Percentiles rank a stretch among this genome's conserved stretches.
Evolutionary conservation across 2,888 invertebrate species (phyloP).

Genomic region (Molanna angustata): DNA sequence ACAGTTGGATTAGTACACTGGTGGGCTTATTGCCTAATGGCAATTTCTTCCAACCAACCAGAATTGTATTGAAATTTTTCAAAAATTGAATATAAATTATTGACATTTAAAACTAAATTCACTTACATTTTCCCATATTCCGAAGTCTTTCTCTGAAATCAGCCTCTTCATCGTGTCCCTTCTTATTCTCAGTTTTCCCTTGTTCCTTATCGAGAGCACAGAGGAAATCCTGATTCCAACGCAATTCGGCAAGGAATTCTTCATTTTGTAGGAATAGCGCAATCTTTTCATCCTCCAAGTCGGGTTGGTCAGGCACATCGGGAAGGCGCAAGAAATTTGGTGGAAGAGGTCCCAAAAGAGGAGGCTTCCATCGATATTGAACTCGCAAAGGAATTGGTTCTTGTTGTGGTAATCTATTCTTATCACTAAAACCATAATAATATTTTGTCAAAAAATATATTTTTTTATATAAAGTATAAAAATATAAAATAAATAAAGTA

Average conservation of each 20-base stretch:
- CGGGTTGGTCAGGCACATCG: slow-evolving; percentile 39
- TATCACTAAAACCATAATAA: slow-evolving; percentile 3
- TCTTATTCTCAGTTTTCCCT: slow-evolving; percentile 44
- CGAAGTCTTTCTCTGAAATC: slow-evolving; percentile 74
- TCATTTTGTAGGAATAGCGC: slow-evolving; percentile 87
- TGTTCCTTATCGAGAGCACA: slow-evolving; percentile 77
- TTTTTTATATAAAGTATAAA: too few relatives aligned
- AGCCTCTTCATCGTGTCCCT: slow-evolving; percentile 63
- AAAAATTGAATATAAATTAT: too few relatives aligned
- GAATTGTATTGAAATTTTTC: too few relatives aligned
- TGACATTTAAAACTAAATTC: too few relatives aligned
- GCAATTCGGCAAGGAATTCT: slow-evolving; percentile 83
- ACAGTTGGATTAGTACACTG: too few relatives aligned
- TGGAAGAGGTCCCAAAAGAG: slow-evolving; percentile 73
- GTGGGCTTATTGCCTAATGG: too few relatives aligned
- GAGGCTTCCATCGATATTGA: slow-evolving; percentile 73
- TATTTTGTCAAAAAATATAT: too few relatives aligned
- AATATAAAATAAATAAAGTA: too few relatives aligned
- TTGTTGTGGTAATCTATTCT: not conserved
- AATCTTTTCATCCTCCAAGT: slow-evolving; percentile 82
- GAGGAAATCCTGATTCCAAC: slow-evolving; percentile 86
- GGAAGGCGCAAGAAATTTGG: slow-evolving; percentile 73
- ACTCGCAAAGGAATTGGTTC: slow-evolving; percentile 37
- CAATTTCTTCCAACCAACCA: too few relatives aligned
- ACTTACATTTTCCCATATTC: slow-evolving; percentile 77